Conservation (phyloP, 2,888 invertebrate genomes). For the Laspeyria flexula region DNA sequence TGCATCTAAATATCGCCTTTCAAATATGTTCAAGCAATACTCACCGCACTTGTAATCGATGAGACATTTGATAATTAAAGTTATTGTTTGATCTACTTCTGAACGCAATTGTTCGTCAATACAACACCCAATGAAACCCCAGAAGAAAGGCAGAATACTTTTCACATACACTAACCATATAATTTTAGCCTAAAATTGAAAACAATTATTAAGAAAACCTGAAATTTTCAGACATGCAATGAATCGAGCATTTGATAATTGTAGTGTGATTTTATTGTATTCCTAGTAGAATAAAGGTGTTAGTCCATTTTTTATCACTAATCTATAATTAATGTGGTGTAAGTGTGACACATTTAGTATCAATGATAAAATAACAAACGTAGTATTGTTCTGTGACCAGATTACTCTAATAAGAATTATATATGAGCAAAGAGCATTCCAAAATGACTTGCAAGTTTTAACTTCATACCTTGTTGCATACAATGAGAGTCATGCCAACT, state of each 20-base stretch:
- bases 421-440: no score
- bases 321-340: no score
- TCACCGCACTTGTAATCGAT: constrained; percentile 68
- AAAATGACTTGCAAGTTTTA: no score
- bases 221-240: no score
- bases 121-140: constrained; percentile 58
- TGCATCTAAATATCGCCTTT: not conserved
- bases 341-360: no score
- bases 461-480: constrained; percentile 49
- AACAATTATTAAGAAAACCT: not conserved
- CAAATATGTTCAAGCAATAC: constrained; percentile 12
- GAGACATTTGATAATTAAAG: constrained; percentile 61
- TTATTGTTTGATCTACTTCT: constrained; percentile 60
- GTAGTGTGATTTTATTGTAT: no score
- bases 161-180: constrained; percentile 52
- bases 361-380: no score
- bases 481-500: constrained; percentile 56
- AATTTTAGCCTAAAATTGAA: constrained; percentile 20
- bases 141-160: constrained; percentile 53
- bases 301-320: no score
- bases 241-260: not conserved
- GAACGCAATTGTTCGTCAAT: constrained; percentile 58
- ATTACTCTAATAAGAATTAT: no score
- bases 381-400: no score
- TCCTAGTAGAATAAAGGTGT: no score